Conservation (phyloP, 2,797 vertebrate genomes). For the Neopelma chrysocephalum region DNA sequence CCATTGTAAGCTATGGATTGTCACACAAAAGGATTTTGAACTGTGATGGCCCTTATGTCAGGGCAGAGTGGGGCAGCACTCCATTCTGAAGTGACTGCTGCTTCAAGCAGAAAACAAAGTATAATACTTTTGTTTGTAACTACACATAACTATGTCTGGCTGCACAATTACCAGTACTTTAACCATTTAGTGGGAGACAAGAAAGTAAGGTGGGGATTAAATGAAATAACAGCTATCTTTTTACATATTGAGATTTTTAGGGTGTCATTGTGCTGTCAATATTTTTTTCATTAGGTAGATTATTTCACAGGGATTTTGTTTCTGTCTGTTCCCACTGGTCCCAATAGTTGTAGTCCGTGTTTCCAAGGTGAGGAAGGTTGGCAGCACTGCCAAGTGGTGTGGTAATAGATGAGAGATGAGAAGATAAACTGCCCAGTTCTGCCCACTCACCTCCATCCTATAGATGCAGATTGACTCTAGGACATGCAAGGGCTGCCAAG, state of each 20-base stretch:
- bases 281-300: not conserved
- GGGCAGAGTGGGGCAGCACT: not conserved
- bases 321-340: not conserved
- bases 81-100: not conserved
- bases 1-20: not conserved
- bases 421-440: slow-evolving; percentile 65
- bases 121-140: not conserved
- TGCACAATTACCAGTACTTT: not conserved
- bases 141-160: not conserved
- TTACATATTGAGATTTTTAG: not conserved
- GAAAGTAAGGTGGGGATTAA: not conserved
- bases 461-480: slow-evolving; percentile 57
- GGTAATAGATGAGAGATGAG: slow-evolving; percentile 65
- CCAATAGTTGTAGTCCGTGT: slow-evolving; percentile 19
- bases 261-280: not conserved
- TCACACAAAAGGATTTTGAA: not conserved
- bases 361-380: slow-evolving; percentile 52
- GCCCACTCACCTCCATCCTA: slow-evolving; percentile 66
- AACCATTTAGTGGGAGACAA: not conserved
- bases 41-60: not conserved
- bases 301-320: slow-evolving; percentile 17
- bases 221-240: not conserved
- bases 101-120: not conserved
- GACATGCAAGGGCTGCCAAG: slow-evolving; percentile 72
- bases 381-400: not conserved